Percentiles rank a stretch among this genome's conserved stretches.
phyloP scores from a whole-genome alignment of 2,888 invertebrate genomes.

The Erynnis tages region DNA sequence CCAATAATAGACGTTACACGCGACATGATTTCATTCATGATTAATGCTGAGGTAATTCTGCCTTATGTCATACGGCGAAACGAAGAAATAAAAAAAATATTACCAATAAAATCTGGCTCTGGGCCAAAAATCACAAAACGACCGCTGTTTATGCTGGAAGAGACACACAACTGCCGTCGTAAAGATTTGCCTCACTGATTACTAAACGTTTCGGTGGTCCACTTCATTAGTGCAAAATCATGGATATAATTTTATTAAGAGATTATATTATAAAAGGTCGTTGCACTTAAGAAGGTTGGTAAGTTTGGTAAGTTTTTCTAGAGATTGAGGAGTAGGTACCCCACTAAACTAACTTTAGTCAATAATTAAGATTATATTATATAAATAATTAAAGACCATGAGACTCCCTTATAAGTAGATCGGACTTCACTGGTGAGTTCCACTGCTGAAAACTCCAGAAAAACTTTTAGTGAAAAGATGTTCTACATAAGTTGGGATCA shows the following conservation, averaged over 20 bases:
- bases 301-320: too few relatives aligned
- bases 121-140: slow-evolving; percentile 14
- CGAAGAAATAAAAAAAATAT: slow-evolving; percentile 19
- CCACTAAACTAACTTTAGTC: too few relatives aligned
- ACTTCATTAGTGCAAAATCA: slow-evolving; percentile 7
- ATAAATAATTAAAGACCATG: too few relatives aligned
- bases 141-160: slow-evolving; percentile 9
- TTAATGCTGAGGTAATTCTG: background rate
- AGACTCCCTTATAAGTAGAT: too few relatives aligned
- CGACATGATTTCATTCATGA: background rate
- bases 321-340: too few relatives aligned
- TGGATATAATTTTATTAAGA: slow-evolving; percentile 20
- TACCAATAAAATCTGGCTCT: slow-evolving; percentile 21
- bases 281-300: slow-evolving; percentile 4
- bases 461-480: too few relatives aligned
- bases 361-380: too few relatives aligned
- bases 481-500: too few relatives aligned
- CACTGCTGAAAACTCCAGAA: too few relatives aligned
- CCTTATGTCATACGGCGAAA: slow-evolving; percentile 15
- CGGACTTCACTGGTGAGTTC: too few relatives aligned
- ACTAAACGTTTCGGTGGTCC: slow-evolving; percentile 5
- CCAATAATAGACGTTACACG: slow-evolving; percentile 10
- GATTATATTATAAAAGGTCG: background rate
- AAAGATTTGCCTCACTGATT: slow-evolving; percentile 12
- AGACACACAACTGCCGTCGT: slow-evolving; percentile 11